Evolutionary conservation across 1,140 invertebrate species (phyloP).

Genomic region (Acromyrmex charruanus): DNA sequence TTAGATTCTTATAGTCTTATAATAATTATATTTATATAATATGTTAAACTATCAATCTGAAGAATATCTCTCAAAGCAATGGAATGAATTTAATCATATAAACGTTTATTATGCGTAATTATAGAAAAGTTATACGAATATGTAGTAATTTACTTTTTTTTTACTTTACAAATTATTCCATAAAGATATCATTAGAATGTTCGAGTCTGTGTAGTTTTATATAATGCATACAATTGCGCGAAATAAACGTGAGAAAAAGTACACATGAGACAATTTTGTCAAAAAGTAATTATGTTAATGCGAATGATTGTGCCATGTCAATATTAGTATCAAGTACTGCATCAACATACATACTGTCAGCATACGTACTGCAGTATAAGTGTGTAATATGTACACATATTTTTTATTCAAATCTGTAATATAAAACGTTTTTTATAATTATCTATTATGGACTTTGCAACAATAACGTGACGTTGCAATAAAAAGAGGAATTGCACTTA

Average conservation of each 20-base stretch:
- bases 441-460: conserved; percentile 15
- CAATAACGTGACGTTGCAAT: conserved; percentile 31
- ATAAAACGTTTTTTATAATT: conserved; percentile 28
- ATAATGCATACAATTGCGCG: conserved; percentile 6
- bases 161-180: conserved; percentile 20
- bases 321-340: neutral
- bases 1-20: neutral
- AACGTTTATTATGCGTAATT: neutral
- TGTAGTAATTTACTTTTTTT: conserved; percentile 30
- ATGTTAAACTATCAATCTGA: neutral
- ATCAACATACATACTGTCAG: neutral
- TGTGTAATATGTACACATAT: neutral
- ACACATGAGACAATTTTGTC: neutral
- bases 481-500: conserved; percentile 70
- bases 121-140: conserved; percentile 4
- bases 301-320: conserved; percentile 51
- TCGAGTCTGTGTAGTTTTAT: conserved; percentile 8
- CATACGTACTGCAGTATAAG: neutral
- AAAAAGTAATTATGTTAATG: conserved; percentile 20
- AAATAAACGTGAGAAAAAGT: conserved; percentile 62
- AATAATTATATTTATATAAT: neutral
- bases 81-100: conserved; percentile 9
- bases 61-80: conserved; percentile 11
- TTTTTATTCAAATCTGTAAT: conserved; percentile 35
- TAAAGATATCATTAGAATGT: conserved; percentile 38